A percentile compares a stretch with the other conserved stretches of the same genome.
phyloP scores from a whole-genome alignment of 1,140 invertebrate species.

The Bombus confusus region DNA sequence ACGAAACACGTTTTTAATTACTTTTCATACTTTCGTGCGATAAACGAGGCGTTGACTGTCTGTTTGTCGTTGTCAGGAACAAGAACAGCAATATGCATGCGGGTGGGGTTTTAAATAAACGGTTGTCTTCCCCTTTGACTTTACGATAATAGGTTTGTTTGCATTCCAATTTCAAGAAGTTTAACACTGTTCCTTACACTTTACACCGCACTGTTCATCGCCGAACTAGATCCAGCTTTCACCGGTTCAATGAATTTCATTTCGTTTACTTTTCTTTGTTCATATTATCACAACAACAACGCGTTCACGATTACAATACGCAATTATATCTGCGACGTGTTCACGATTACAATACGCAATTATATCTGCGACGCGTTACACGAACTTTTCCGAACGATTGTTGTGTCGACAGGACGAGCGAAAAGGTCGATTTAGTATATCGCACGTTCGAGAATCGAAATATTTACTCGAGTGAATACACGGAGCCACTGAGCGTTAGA shows the following conservation, averaged over 20 bases:
- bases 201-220: conserved; percentile 19
- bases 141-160: conserved; percentile 80
- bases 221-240: conserved; percentile 9
- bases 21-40: conserved; percentile 79
- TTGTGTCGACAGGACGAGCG: background rate
- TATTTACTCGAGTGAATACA: background rate
- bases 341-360: background rate
- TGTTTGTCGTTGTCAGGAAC: conserved; percentile 37
- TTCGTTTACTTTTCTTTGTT: background rate
- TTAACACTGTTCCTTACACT: conserved; percentile 70
- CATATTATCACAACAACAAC: no score
- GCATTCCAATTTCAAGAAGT: conserved; percentile 79
- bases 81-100: conserved; percentile 54
- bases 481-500: background rate
- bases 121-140: conserved; percentile 78
- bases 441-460: background rate
- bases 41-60: conserved; percentile 71
- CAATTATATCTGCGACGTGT: no score
- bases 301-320: no score
- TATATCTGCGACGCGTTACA: no score
- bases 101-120: conserved; percentile 75
- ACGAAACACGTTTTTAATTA: conserved; percentile 76
- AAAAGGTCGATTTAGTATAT: background rate
- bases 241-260: conserved; percentile 26
- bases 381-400: background rate